Evolutionary conservation across 2,797 vertebrate species (phyloP).

Genomic region (Leucoraja ocellata): DNA sequence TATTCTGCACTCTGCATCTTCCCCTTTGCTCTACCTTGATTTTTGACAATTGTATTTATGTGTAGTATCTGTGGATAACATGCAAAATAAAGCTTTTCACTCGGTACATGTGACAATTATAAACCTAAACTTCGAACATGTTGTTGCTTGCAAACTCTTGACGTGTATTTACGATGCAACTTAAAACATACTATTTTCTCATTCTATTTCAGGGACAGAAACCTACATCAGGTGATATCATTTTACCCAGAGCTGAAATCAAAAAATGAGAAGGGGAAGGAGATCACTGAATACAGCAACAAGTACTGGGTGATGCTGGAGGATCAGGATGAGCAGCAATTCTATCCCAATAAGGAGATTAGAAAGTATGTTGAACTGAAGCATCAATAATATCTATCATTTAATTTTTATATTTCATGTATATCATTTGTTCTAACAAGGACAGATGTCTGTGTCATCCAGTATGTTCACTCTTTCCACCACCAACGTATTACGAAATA

Average conservation of each 20-base stretch:
- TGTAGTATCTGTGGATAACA: no score
- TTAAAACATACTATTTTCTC: neutral
- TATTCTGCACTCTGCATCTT: no score
- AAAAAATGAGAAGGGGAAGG: slow-evolving; percentile 72
- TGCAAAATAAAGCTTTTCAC: no score
- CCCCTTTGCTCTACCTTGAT: no score
- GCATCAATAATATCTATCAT: neutral
- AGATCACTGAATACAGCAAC: slow-evolving; percentile 78
- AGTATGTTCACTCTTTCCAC: neutral
- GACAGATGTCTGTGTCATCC: neutral
- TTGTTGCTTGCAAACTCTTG: neutral
- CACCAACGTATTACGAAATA: neutral
- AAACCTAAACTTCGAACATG: neutral
- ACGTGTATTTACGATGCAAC: neutral
- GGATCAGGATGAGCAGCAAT: slow-evolving; percentile 57
- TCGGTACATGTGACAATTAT: no score
- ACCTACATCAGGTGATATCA: slow-evolving; percentile 65
- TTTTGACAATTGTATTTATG: no score
- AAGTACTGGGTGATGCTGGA: slow-evolving; percentile 96
- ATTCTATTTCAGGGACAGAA: slow-evolving; percentile 58
- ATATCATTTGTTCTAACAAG: neutral
- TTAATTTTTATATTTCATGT: neutral
- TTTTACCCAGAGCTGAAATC: slow-evolving; percentile 82
- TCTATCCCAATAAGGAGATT: slow-evolving; percentile 71
- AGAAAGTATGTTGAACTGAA: slow-evolving; percentile 67